These are phyloP conservation scores for Lucifuga dentata DNA, from an alignment of 2,113 vertebrate genomes.

Conservation along the genomic window DNA sequence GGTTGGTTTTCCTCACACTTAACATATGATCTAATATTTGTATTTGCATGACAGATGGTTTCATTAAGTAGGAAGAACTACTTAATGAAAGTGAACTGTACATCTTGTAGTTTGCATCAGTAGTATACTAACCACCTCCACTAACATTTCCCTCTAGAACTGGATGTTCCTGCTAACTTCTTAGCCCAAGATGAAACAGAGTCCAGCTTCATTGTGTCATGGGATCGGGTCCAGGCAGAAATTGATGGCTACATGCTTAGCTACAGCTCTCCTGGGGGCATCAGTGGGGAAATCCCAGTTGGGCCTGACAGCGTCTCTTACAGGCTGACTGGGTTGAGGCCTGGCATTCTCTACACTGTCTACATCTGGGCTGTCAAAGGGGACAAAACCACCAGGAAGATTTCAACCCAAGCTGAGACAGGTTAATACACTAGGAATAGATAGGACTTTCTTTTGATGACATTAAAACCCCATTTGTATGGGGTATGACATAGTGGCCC, in stretches of 20 bases:
- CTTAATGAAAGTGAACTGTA: too few relatives aligned
- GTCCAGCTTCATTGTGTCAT: constrained; percentile 61
- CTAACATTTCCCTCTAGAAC: constrained; percentile 53
- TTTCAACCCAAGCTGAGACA: constrained; percentile 64
- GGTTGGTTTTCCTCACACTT: too few relatives aligned
- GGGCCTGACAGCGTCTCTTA: constrained; percentile 64
- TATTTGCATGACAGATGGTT: constrained; percentile 3
- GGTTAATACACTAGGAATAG: too few relatives aligned
- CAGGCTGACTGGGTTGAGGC: constrained; percentile 70
- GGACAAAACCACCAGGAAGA: constrained; percentile 73
- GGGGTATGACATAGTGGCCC: too few relatives aligned
- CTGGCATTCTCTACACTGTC: constrained; percentile 77
- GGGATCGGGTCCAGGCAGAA: constrained; percentile 71
- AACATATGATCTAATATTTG: neutral
- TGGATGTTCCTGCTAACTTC: constrained; percentile 71
- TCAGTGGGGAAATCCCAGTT: constrained; percentile 62
- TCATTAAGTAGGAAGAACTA: too few relatives aligned
- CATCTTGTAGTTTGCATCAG: constrained; percentile 37
- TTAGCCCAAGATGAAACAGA: constrained; percentile 70
- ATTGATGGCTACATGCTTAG: constrained; percentile 79
- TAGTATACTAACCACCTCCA: constrained; percentile 32
- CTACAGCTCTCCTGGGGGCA: constrained; percentile 73
- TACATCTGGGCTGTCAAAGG: constrained; percentile 80
- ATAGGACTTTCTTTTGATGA: too few relatives aligned
- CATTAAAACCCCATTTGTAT: too few relatives aligned